Conservation (phyloP, 2,888 invertebrate species). For the Pyralis farinalis region DNA sequence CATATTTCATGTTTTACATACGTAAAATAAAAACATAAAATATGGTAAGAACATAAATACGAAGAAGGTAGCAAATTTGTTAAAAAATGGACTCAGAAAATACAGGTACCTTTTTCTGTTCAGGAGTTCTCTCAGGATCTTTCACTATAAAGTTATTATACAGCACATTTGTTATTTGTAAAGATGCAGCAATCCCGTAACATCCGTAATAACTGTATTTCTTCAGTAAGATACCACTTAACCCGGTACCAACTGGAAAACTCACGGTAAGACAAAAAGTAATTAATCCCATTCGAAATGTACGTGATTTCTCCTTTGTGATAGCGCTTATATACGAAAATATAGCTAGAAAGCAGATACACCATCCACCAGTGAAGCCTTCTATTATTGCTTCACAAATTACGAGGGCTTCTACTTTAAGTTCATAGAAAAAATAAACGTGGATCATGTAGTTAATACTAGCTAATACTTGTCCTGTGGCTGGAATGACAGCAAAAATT, state of each 20-base stretch:
- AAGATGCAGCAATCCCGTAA: slow-evolving; percentile 83
- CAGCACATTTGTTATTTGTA: slow-evolving; percentile 84
- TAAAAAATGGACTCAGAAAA: no score
- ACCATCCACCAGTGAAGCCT: slow-evolving; percentile 89
- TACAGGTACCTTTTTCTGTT: slow-evolving; percentile 47
- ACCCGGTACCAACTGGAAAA: slow-evolving; percentile 92
- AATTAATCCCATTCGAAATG: slow-evolving; percentile 90
- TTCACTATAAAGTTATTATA: slow-evolving; percentile 85
- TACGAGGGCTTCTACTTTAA: slow-evolving; percentile 87
- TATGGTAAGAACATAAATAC: no score
- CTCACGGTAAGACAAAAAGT: slow-evolving; percentile 93
- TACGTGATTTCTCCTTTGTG: slow-evolving; percentile 88
- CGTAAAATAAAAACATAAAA: no score
- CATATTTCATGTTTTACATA: no score
- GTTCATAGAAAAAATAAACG: slow-evolving; percentile 86
- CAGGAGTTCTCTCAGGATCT: slow-evolving; percentile 72
- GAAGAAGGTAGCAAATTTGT: no score
- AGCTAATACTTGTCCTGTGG: slow-evolving; percentile 86
- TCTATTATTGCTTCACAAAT: slow-evolving; percentile 88
- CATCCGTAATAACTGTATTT: slow-evolving; percentile 89
- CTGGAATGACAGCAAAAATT: slow-evolving; percentile 87
- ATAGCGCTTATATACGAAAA: slow-evolving; percentile 92
- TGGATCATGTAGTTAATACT: slow-evolving; percentile 87
- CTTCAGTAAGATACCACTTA: slow-evolving; percentile 87
- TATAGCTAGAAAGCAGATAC: slow-evolving; percentile 88